These are phyloP conservation scores for Drosophila anomalata DNA, from an alignment of 2,888 invertebrate genomes.

Conservation along the genomic window DNA sequence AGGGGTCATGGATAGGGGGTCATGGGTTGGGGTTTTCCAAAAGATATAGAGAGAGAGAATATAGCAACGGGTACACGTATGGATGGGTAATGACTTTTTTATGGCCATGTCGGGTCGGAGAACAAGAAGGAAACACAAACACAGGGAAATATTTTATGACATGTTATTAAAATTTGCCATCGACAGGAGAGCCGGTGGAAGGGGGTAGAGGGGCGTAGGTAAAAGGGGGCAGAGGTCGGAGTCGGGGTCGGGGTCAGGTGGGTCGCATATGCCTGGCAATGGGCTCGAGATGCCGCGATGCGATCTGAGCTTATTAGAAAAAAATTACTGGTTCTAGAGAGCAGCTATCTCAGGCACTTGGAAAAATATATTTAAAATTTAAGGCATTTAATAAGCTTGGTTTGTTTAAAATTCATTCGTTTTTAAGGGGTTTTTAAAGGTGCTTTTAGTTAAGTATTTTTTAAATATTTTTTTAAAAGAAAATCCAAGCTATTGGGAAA, in stretches of 20 bases:
- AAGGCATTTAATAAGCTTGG: background rate
- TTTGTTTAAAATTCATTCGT: background rate
- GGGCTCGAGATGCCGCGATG: constrained; percentile 18
- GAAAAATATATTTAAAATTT: background rate
- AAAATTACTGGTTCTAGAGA: constrained; percentile 56
- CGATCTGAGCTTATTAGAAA: constrained; percentile 71
- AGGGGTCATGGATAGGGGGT: background rate
- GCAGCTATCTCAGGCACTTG: background rate
- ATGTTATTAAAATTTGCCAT: constrained; percentile 79
- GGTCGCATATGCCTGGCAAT: constrained; percentile 17
- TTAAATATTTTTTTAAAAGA: too few species aligned
- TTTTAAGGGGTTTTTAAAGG: background rate
- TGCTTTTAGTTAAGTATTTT: too few species aligned
- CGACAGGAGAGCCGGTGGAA: constrained; percentile 35
- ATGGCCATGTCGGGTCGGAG: constrained; percentile 62
- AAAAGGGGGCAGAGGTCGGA: background rate
- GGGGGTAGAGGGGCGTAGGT: background rate
- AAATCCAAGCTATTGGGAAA: too few species aligned
- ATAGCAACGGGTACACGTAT: constrained; percentile 32
- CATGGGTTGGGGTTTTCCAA: background rate
- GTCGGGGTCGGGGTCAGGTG: constrained; percentile 6
- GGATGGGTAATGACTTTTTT: constrained; percentile 76
- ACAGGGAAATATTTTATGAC: constrained; percentile 74
- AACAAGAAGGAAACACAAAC: constrained; percentile 25
- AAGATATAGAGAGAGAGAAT: constrained; percentile 20